Conservation (phyloP, 2,113 vertebrate species). For the Gavialis gangeticus region DNA sequence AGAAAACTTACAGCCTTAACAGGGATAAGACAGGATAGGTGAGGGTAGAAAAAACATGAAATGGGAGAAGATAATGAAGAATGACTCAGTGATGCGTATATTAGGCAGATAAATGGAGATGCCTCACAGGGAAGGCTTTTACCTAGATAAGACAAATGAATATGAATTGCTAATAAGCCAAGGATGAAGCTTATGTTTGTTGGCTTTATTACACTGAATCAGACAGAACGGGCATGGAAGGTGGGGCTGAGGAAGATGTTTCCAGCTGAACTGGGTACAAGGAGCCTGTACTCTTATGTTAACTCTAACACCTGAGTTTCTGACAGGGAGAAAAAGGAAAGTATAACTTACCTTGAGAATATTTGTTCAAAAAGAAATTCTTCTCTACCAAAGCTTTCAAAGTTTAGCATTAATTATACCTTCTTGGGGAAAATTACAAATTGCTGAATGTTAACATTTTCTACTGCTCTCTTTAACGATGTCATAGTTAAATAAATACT, state of each 20-base stretch:
- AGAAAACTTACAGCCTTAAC: background rate
- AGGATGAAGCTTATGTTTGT: background rate
- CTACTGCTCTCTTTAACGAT: background rate
- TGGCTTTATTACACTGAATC: background rate
- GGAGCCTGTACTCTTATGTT: slow-evolving; percentile 19
- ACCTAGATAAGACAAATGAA: background rate
- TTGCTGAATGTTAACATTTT: background rate
- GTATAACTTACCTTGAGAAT: background rate
- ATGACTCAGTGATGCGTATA: background rate
- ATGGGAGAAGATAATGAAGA: background rate
- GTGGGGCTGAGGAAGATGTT: slow-evolving; percentile 32
- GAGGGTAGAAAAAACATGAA: rapidly evolving
- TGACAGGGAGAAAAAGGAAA: slow-evolving; percentile 45
- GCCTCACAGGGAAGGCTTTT: background rate
- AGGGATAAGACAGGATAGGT: rapidly evolving
- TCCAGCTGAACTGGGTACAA: slow-evolving; percentile 55
- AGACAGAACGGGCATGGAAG: background rate
- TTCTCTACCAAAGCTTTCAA: background rate
- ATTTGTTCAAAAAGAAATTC: background rate
- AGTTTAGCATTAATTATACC: background rate
- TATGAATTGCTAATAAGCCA: background rate
- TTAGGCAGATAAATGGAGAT: background rate
- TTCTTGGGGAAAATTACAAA: background rate
- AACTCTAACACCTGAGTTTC: background rate
- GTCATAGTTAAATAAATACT: background rate